Evolutionary conservation across 2,113 vertebrate species (phyloP).

Genomic region (Eurystomus gularis): DNA sequence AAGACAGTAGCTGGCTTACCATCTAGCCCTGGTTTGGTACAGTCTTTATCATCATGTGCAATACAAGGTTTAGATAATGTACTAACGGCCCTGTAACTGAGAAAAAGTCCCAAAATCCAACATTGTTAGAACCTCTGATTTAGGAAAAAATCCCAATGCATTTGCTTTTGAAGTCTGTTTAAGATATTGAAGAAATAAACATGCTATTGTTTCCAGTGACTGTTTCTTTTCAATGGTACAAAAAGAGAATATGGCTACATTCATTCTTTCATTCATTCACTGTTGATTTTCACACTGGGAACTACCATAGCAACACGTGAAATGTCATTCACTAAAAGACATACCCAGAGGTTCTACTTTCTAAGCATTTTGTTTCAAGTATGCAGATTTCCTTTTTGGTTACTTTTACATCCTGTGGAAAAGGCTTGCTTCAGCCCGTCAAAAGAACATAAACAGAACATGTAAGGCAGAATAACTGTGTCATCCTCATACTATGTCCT

Average conservation of each 20-base stretch:
- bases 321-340: neutral
- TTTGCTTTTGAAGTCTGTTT: neutral
- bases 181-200: neutral
- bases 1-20: neutral
- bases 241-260: neutral
- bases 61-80: neutral
- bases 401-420: slow-evolving; percentile 5
- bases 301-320: fast-evolving
- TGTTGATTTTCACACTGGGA: neutral
- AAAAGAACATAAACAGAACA: neutral
- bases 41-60: neutral
- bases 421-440: neutral
- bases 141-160: neutral
- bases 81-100: neutral
- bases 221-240: neutral
- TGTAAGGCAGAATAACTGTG: neutral
- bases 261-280: neutral
- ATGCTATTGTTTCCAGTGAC: neutral
- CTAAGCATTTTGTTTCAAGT: neutral
- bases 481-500: neutral
- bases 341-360: neutral
- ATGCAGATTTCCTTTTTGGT: neutral
- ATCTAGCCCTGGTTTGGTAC: neutral
- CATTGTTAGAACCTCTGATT: neutral
- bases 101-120: neutral